These are phyloP conservation scores for Brachionus manjavacas DNA, from an alignment of 1,140 invertebrate species.

Conservation along the genomic window DNA sequence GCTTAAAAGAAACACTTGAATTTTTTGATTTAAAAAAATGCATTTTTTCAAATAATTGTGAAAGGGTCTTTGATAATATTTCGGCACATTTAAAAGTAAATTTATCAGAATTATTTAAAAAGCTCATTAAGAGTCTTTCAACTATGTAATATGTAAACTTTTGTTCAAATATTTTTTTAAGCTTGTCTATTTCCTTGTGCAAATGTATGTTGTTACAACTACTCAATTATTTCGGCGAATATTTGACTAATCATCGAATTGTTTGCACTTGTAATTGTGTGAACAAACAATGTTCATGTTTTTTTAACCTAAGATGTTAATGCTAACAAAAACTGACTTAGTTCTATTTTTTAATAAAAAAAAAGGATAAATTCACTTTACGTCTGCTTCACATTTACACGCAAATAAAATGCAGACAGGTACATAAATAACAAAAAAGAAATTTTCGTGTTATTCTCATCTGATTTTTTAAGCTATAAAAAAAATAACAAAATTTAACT, in stretches of 20 bases:
- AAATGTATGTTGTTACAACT: not conserved
- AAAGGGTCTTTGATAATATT: not conserved
- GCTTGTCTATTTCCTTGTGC: not conserved
- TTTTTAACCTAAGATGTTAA: conserved; percentile 1
- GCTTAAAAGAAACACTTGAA: no score
- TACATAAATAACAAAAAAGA: not conserved
- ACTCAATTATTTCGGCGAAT: not conserved
- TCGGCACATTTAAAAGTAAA: not conserved
- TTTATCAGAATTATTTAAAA: not conserved
- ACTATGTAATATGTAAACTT: not conserved
- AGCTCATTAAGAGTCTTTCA: not conserved
- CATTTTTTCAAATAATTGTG: no score
- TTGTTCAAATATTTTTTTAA: conserved; percentile 4
- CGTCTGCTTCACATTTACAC: not conserved
- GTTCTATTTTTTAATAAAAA: not conserved
- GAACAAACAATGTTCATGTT: not conserved
- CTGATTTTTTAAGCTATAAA: not conserved
- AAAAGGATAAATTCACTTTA: not conserved
- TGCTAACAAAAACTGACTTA: not conserved
- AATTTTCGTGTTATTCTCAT: not conserved
- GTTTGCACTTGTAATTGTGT: not conserved
- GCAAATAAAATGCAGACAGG: not conserved
- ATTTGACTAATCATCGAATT: not conserved
- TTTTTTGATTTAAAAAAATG: no score
- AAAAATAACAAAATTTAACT: not conserved